Evolutionary conservation across 2,797 vertebrate genomes (phyloP).

Genomic region (Echeneis naucrates): DNA sequence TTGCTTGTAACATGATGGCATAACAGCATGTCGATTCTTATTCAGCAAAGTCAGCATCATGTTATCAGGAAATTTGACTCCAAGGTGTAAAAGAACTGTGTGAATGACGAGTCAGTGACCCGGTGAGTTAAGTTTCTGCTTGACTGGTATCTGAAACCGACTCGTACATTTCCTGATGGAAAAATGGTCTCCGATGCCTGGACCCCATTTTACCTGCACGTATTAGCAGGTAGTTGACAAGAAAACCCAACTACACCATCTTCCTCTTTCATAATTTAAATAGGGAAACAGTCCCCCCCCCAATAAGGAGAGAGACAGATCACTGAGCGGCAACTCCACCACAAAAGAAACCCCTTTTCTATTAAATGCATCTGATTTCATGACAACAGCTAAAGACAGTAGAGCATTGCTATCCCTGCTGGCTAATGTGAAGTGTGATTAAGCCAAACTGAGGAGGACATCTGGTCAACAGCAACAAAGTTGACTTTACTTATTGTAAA

Average conservation of each 20-base stretch:
- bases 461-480: not conserved
- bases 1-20: not conserved
- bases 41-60: not conserved
- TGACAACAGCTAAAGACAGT: not conserved
- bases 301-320: constrained; percentile 13
- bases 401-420: no score
- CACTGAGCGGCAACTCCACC: not conserved
- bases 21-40: not conserved
- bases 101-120: constrained; percentile 14
- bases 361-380: not conserved
- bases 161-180: not conserved
- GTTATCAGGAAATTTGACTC: constrained; percentile 12
- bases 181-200: not conserved
- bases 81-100: constrained; percentile 4
- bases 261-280: constrained; percentile 10
- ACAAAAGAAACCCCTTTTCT: constrained; percentile 19
- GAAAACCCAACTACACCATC: not conserved
- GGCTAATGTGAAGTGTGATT: no score
- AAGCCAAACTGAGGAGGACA: accelerated
- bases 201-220: not conserved
- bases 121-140: not conserved
- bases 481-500: not conserved
- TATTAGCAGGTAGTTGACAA: not conserved
- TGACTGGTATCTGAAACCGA: not conserved
- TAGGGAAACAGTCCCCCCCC: constrained; percentile 15